Conservation (phyloP, 2,888 invertebrate genomes). For the Falcaria lacertinaria region DNA sequence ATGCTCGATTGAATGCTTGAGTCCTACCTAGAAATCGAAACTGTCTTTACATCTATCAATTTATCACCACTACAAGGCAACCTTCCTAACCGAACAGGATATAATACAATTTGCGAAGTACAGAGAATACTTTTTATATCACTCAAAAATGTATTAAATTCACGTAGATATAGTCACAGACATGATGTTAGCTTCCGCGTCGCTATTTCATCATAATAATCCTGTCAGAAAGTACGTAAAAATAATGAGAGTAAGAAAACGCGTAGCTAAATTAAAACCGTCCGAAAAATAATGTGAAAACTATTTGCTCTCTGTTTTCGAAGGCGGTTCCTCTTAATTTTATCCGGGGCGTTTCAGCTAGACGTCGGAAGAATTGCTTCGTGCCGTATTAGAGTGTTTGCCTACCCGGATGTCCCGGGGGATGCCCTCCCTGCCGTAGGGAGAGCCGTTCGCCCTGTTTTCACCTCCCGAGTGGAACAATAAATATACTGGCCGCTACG, state of each 20-base stretch:
- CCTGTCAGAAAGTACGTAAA: background rate
- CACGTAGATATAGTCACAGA: too few relatives aligned
- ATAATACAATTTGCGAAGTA: too few relatives aligned
- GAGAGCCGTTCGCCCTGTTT: slow-evolving; percentile 21
- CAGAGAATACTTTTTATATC: too few relatives aligned
- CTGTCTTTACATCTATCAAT: too few relatives aligned
- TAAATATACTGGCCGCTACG: slow-evolving; percentile 37
- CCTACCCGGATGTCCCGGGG: slow-evolving; percentile 30
- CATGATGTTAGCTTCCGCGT: too few relatives aligned
- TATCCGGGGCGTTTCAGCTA: slow-evolving; percentile 23
- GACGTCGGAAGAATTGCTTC: slow-evolving; percentile 39
- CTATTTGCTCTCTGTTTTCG: slow-evolving; percentile 7
- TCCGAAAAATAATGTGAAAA: slow-evolving; percentile 7
- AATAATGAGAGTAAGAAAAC: slow-evolving; percentile 3
- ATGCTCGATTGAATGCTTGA: too few relatives aligned
- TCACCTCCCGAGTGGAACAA: slow-evolving; percentile 32
- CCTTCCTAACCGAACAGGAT: too few relatives aligned
- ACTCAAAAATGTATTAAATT: too few relatives aligned
- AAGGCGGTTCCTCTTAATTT: slow-evolving; percentile 31
- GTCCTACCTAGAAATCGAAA: too few relatives aligned
- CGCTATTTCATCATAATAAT: slow-evolving; percentile 19
- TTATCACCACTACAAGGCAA: too few relatives aligned
- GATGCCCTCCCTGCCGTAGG: slow-evolving; percentile 18
- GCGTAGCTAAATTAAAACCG: slow-evolving; percentile 5
- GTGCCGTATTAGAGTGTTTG: slow-evolving; percentile 50